These are phyloP conservation scores for Palythoa caribaeorum DNA, from an alignment of 92 coral and sea anemone species.

Conservation along the genomic window DNA sequence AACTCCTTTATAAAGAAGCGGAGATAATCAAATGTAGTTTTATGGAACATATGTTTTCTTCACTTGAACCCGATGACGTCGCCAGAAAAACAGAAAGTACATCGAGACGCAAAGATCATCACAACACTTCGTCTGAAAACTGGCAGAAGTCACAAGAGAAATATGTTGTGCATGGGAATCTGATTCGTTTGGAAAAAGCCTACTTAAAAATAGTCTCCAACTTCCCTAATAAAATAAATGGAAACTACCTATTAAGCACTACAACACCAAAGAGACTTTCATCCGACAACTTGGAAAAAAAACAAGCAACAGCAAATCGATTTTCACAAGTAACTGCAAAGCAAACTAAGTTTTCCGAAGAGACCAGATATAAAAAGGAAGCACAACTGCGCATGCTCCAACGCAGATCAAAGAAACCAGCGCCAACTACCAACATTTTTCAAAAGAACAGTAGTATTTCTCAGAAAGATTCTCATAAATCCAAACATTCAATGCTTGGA, in stretches of 20 bases:
- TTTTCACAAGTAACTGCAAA: not conserved
- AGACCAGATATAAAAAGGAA: no score
- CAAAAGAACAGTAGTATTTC: not conserved
- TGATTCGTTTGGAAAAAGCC: not conserved
- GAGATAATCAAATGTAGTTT: conserved; percentile 1
- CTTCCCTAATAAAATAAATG: not conserved
- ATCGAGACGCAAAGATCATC: not conserved
- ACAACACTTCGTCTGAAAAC: not conserved
- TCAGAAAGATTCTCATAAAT: not conserved
- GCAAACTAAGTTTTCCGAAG: not conserved
- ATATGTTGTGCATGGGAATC: not conserved
- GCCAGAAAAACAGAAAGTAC: not conserved
- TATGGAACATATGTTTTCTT: not conserved
- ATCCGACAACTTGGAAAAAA: not conserved
- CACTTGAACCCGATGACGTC: not conserved
- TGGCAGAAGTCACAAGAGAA: not conserved
- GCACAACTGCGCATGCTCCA: no score
- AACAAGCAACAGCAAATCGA: not conserved
- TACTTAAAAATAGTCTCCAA: not conserved
- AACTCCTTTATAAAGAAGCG: conserved; percentile 20
- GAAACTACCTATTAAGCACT: not conserved
- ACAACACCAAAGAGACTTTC: not conserved
- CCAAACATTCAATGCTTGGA: not conserved
- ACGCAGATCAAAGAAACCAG: not conserved
- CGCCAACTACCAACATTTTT: not conserved